phyloP scores from a whole-genome alignment of 2,797 vertebrate species.

The Atherinosoma microstoma region DNA sequence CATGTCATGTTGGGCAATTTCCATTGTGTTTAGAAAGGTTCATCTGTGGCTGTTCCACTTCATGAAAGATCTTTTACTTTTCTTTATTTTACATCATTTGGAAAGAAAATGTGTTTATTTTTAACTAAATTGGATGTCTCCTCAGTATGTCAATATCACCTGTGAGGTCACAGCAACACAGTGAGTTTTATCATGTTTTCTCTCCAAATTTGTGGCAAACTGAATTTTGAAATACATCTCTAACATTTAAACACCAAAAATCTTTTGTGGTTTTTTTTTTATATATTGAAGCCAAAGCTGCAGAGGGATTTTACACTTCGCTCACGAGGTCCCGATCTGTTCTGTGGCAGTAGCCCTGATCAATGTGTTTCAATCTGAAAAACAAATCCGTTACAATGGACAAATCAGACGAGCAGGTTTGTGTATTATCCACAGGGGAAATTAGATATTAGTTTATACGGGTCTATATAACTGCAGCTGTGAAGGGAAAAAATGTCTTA shows the following conservation, averaged over 20 bases:
- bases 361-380: conserved; percentile 8
- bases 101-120: neutral
- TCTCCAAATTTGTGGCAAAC: neutral
- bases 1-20: neutral
- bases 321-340: conserved; percentile 43
- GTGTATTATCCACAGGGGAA: conserved; percentile 13
- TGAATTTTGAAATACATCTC: neutral
- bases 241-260: neutral
- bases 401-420: conserved; percentile 68
- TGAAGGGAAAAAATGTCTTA: neutral
- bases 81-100: neutral
- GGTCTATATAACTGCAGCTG: neutral
- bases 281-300: conserved; percentile 41
- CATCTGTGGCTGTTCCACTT: neutral
- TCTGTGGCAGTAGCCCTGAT: conserved; percentile 34
- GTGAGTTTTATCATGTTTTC: conserved; percentile 52
- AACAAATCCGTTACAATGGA: conserved; percentile 24
- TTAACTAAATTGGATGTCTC: conserved; percentile 13
- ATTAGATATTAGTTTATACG: neutral
- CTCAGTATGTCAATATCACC: conserved; percentile 32
- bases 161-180: conserved; percentile 16
- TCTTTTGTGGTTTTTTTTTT: neutral
- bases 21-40: neutral
- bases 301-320: conserved; percentile 56
- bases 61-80: neutral